phyloP scores from a whole-genome alignment of 1,140 invertebrate genomes.

The Geopemphigus sp. region DNA sequence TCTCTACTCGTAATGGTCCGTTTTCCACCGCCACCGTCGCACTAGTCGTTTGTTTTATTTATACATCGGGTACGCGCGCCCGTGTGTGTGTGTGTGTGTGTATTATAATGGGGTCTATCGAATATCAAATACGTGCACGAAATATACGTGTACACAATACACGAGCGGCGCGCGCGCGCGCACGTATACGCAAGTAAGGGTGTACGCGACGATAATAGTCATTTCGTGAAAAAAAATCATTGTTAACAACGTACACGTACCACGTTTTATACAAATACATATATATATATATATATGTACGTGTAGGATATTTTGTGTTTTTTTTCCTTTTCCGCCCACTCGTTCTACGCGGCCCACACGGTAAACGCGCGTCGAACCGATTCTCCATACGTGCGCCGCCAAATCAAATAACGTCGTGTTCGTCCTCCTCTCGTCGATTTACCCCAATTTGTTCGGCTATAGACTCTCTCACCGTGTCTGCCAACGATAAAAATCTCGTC shows the following conservation, averaged over 20 bases:
- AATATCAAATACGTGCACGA: background rate
- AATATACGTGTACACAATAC: no score
- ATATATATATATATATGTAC: no score
- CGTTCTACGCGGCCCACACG: no score
- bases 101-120: slow-evolving; percentile 2
- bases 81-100: background rate
- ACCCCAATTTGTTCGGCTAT: background rate
- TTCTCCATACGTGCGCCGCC: no score
- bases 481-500: no score
- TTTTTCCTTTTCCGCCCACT: no score
- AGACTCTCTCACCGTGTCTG: no score
- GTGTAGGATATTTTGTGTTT: no score
- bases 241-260: background rate
- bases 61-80: no score
- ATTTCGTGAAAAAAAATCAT: slow-evolving; percentile 3
- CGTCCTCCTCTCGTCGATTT: background rate
- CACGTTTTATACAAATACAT: background rate
- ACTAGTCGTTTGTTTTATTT: slow-evolving; percentile 2
- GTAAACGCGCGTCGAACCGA: no score
- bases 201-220: background rate
- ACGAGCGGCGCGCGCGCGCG: background rate
- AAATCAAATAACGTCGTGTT: no score
- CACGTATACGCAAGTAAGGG: background rate
- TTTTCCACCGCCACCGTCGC: no score
- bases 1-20: background rate